A percentile compares a stretch with the other conserved stretches of the same genome.
Evolutionary conservation across 2,888 invertebrate species (phyloP).

Genomic region (Penaeus monodon): DNA sequence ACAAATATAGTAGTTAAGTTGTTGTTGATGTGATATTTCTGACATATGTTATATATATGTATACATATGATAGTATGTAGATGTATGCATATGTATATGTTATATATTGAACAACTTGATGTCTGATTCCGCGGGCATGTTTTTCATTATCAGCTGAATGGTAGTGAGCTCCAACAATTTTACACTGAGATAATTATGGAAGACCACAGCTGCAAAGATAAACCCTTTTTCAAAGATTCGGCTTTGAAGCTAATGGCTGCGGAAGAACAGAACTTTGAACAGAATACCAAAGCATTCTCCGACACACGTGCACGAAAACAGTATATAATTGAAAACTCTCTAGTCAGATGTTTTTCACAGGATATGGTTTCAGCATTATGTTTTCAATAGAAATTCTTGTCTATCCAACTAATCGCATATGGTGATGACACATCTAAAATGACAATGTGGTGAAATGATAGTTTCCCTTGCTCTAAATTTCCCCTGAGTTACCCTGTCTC

Average conservation of each 20-base stretch:
- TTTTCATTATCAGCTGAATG: neutral
- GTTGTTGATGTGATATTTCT: too few relatives aligned
- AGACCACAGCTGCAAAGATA: too few relatives aligned
- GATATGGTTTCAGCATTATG: too few relatives aligned
- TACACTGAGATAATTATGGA: neutral
- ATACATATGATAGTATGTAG: too few relatives aligned
- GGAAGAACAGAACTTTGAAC: conserved; percentile 9
- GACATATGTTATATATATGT: too few relatives aligned
- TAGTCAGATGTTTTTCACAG: neutral
- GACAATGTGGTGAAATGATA: too few relatives aligned
- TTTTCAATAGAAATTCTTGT: neutral
- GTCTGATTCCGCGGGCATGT: neutral
- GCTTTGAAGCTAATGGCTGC: conserved; percentile 6
- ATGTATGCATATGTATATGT: too few relatives aligned
- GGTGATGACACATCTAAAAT: too few relatives aligned
- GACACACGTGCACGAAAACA: neutral
- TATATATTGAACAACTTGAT: neutral
- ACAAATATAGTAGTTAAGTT: too few relatives aligned
- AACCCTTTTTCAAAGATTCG: neutral
- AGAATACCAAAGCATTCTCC: conserved; percentile 1
- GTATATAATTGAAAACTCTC: neutral
- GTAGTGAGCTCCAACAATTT: neutral
- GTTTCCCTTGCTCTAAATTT: neutral
- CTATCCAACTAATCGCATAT: too few relatives aligned
- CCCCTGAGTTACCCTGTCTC: neutral